Evolutionary conservation across 2,797 vertebrate species (phyloP).

Genomic region (Mormyrops boulengeri): DNA sequence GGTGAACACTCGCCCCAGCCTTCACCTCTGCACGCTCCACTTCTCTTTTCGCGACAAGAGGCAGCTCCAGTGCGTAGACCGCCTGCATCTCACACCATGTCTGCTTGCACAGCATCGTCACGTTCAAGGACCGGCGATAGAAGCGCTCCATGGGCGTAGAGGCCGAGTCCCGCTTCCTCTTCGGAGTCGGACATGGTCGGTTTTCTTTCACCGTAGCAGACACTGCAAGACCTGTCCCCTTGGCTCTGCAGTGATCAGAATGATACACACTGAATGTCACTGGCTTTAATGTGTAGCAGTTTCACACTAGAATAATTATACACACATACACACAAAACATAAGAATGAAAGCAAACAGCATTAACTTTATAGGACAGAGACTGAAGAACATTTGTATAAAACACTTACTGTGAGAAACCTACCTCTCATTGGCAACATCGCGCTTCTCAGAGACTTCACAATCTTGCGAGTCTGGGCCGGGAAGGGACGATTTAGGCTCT

Average conservation of each 20-base stretch:
- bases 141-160: conserved; percentile 51
- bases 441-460: neutral
- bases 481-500: neutral
- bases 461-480: neutral
- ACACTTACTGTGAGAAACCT: neutral
- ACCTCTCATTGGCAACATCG: neutral
- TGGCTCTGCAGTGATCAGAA: neutral
- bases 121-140: conserved; percentile 47
- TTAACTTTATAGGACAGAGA: neutral
- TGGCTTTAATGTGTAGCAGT: neutral
- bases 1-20: conserved; percentile 54
- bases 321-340: too few relatives aligned
- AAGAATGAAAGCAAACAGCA: neutral
- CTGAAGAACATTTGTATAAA: neutral
- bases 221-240: neutral
- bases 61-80: conserved; percentile 48
- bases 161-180: conserved; percentile 35
- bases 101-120: conserved; percentile 59
- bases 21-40: conserved; percentile 46
- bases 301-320: neutral
- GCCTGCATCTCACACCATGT: conserved; percentile 66
- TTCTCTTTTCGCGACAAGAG: conserved; percentile 34
- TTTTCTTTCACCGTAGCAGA: neutral
- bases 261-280: neutral
- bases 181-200: conserved; percentile 1